These are phyloP conservation scores for Thunnus albacares DNA, from an alignment of 2,797 vertebrate genomes.

Conservation along the genomic window DNA sequence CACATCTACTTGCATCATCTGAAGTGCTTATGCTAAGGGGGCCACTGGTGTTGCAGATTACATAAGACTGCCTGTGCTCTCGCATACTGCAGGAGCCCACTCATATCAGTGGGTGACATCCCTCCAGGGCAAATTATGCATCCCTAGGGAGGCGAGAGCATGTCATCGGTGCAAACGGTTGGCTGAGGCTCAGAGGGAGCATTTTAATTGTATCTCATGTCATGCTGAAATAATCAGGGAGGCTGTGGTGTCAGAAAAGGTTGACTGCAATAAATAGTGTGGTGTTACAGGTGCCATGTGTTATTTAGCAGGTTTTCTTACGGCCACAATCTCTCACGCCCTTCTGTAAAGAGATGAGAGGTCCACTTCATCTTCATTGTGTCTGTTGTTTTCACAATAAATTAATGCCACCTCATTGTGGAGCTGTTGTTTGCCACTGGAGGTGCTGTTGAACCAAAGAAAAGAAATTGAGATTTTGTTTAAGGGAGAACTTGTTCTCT, in stretches of 20 bases:
- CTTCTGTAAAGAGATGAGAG: not conserved
- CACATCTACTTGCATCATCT: constrained; percentile 52
- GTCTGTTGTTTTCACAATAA: constrained; percentile 28
- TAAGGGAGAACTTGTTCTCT: constrained; percentile 12
- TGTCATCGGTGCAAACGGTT: constrained; percentile 60
- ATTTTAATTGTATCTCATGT: constrained; percentile 69
- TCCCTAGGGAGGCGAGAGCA: constrained; percentile 62
- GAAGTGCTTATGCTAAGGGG: constrained; percentile 32
- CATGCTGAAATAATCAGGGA: constrained; percentile 68
- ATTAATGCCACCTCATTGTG: constrained; percentile 1
- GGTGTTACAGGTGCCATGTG: constrained; percentile 57
- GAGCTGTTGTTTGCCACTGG: constrained; percentile 25
- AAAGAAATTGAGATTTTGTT: not conserved
- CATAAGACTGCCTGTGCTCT: constrained; percentile 56
- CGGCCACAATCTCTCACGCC: constrained; percentile 14
- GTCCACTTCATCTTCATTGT: constrained; percentile 11
- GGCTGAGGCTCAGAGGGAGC: constrained; percentile 67
- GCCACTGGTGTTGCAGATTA: constrained; percentile 46
- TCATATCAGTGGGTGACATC: constrained; percentile 75
- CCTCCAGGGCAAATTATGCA: constrained; percentile 64
- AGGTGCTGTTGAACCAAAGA: constrained; percentile 42
- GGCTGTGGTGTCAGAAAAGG: constrained; percentile 61
- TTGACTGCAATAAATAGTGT: constrained; percentile 66
- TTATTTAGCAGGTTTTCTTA: constrained; percentile 57
- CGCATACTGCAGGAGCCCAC: constrained; percentile 64